These are phyloP conservation scores for Mastomys natalensis DNA, from an alignment of 2,113 vertebrate species.

Conservation along the genomic window DNA sequence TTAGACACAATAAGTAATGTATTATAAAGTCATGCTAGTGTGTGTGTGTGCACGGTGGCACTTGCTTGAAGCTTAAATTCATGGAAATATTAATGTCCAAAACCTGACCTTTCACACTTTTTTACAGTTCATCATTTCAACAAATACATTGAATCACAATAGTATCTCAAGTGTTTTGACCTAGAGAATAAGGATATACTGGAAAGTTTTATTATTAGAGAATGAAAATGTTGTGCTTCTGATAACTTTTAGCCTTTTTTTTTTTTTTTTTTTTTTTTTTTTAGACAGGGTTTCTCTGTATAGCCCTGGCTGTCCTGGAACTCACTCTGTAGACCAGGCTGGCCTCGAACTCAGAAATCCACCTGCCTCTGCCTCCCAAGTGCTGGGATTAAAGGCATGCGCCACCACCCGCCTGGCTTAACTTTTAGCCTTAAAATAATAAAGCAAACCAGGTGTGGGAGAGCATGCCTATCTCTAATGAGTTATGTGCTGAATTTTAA, in stretches of 20 bases:
- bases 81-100: not conserved
- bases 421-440: conserved; percentile 9
- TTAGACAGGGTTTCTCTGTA: too few relatives aligned
- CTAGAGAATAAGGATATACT: conserved; percentile 10
- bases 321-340: too few relatives aligned
- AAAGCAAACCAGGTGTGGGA: not conserved
- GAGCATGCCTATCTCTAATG: conserved; percentile 15
- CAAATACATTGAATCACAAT: conserved; percentile 15
- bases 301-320: too few relatives aligned
- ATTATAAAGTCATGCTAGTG: not conserved
- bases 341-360: too few relatives aligned
- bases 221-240: conserved; percentile 53
- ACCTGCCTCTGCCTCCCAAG: too few relatives aligned
- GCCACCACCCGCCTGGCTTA: too few relatives aligned
- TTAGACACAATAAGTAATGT: conserved; percentile 11
- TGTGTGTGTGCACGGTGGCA: not conserved
- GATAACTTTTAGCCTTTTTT: too few relatives aligned
- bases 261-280: too few relatives aligned
- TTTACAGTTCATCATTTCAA: conserved; percentile 35
- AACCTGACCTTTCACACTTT: not conserved
- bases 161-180: not conserved
- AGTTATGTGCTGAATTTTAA: not conserved
- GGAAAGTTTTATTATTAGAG: conserved; percentile 37
- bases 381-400: too few relatives aligned
- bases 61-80: not conserved